Evolutionary conservation across 2,113 vertebrate species (phyloP), one percentile per base, ranked within the genome.

Genomic region (Prolemur simus): DNA sequence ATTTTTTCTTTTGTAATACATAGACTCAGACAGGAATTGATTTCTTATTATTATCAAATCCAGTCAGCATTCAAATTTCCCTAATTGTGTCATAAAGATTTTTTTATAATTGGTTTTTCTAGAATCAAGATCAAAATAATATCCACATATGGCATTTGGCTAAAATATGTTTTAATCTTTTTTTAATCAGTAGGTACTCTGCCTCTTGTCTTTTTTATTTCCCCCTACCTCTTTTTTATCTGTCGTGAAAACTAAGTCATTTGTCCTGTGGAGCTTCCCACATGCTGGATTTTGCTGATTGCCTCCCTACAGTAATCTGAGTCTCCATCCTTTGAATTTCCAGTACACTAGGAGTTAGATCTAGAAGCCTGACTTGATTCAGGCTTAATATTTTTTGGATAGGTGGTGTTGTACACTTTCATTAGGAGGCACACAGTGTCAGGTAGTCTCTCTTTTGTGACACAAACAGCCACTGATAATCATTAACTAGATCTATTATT

Each of bases 81-180:
- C 27, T n/a, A 32, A 5, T 64, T 81, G 5, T 86, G 52, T 92
- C 58, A 69, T 77, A 45, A 74, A 78, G 21, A 18, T 66, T 93
- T 73, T 64, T 82, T 95, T 81, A 84, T 5, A 21, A 49, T 68
- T 94, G 34, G 1, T 73, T 47, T 91, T 87, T 86, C 87, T 86
- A 96, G 9, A 96, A 68, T 83, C 37, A 73, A 84, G 34, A 86
- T 92, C 74, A 86, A 87, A 95, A 52, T 91, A 94, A 78, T 71
- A 23, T 54, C 42, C 52, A 88, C 27, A 10, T 0, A 0, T 81
- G 29, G 2, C 47, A 56, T 97, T 94, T 96, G 52, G 27, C 58
- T 90, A 18, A 92, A 87, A 45, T 92, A 32, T 21, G 27, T 76
- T 49, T 93, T 71, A 69, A 47, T 9, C 92, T 8, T 77, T 56